Conservation (phyloP, 2,797 vertebrate genomes). For the Hyperoplus immaculatus region DNA sequence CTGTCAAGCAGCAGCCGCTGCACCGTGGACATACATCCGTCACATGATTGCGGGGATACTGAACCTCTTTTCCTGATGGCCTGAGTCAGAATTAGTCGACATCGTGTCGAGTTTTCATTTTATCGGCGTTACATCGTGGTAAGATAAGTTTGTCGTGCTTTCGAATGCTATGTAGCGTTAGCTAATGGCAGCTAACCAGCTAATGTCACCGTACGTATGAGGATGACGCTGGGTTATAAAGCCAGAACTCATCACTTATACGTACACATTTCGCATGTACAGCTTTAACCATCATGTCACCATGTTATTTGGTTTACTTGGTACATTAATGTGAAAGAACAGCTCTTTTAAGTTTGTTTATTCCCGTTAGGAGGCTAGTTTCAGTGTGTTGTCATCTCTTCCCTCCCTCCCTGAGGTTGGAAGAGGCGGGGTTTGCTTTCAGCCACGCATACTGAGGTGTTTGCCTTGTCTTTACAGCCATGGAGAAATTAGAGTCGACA, state of each 20-base stretch:
- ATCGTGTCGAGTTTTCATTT: neutral
- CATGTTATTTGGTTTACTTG: neutral
- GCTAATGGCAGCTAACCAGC: constrained; percentile 37
- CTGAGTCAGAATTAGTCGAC: constrained; percentile 16
- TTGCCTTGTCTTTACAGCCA: constrained; percentile 76
- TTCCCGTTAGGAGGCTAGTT: constrained; percentile 23
- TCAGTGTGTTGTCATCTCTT: constrained; percentile 1
- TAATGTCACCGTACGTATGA: constrained; percentile 14
- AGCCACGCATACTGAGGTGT: constrained; percentile 67
- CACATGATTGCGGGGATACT: constrained; percentile 50
- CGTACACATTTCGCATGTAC: neutral
- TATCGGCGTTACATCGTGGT: constrained; percentile 33
- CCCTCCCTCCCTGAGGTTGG: constrained; percentile 35
- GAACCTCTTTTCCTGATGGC: constrained; percentile 14
- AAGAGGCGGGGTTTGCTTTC: constrained; percentile 69
- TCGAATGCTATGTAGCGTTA: constrained; percentile 15
- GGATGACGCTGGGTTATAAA: neutral
- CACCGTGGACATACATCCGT: neutral
- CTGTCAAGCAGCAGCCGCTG: constrained; percentile 23
- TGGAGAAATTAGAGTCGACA: constrained; percentile 82
- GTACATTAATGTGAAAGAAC: neutral
- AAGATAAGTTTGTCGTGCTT: constrained; percentile 38
- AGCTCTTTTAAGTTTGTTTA: constrained; percentile 22
- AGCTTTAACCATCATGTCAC: fast-evolving
- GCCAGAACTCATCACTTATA: fast-evolving